Evolutionary conservation across 2,113 vertebrate genomes (phyloP), one percentile per base, ranked within the genome.

Genomic region (Taxidea taxus): DNA sequence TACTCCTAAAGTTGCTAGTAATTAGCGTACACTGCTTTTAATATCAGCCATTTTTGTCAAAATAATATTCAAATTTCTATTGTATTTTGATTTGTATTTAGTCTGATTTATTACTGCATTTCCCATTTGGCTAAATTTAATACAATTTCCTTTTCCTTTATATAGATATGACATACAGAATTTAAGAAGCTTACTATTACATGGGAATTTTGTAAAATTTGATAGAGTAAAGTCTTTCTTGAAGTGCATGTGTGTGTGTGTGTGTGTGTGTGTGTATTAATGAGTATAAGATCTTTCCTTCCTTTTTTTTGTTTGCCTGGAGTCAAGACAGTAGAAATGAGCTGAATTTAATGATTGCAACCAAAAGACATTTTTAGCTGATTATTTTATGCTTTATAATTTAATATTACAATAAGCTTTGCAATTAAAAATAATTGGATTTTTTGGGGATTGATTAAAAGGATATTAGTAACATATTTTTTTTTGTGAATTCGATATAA

Each of bases 391-490:
- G 7, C 2, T 83, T 90, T 42, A 27, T 80, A 85, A 68, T 87
- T 94, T 90, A 96, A 64, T 86, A 11, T 70, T 91, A 86, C 1
- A 64, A 83, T 86, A 87, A 81, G 7, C 16, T 94, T 84, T 92
- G 1, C 1, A 29, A 58, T 94, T 18, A 44, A 77, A 85, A 96
- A 94, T 90, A 54, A 80, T 62, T 85, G 37, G 10, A 89, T 84
- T 78, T 93, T 51, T 16, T 8, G 15, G 39, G 20, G 10, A n/a
- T 75, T 81, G 7, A 85, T 23, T 47, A 82, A 94, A 97, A 27
- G 72, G 95, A 60, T 47, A 9, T 25, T 56, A 39, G n/a, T 54
- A 23, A 37, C 14, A 74, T 58, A 74, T 23, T 44, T 80, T 64
- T 64, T 90, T 49, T 54, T 72, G 47, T 78, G 47, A 70, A 37